Evolutionary conservation across 1,140 invertebrate genomes (phyloP).

Genomic region (Chionoecetes opilio): DNA sequence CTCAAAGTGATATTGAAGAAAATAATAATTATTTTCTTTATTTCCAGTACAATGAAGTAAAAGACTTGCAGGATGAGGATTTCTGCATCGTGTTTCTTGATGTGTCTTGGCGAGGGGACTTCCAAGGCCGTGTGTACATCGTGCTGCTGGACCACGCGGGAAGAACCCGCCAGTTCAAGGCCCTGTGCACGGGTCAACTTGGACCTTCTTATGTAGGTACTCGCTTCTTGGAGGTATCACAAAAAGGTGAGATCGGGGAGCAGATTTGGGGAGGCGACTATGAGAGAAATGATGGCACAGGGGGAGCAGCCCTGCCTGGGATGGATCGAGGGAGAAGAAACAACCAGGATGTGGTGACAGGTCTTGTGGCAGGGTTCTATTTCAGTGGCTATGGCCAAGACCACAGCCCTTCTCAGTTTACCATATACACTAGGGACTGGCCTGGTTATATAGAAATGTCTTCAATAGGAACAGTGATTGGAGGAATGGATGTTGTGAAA

Average conservation of each 20-base stretch:
- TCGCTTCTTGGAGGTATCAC: constrained; percentile 60
- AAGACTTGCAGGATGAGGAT: constrained; percentile 51
- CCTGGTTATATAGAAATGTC: constrained; percentile 67
- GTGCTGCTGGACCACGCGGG: constrained; percentile 62
- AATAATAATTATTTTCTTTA: background rate
- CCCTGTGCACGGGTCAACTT: constrained; percentile 54
- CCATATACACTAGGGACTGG: constrained; percentile 57
- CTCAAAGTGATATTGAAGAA: too few relatives aligned
- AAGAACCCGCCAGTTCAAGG: constrained; percentile 60
- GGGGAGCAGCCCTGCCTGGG: constrained; percentile 61
- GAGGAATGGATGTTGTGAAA: constrained; percentile 48
- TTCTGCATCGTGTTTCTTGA: constrained; percentile 57
- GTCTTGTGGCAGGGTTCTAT: constrained; percentile 65
- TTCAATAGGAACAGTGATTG: constrained; percentile 48
- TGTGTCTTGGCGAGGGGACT: constrained; percentile 25
- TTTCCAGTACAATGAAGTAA: constrained; percentile 62
- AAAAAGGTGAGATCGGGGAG: constrained; percentile 2
- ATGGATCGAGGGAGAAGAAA: constrained; percentile 58
- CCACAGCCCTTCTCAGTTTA: constrained; percentile 68
- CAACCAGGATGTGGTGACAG: constrained; percentile 42
- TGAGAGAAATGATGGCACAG: constrained; percentile 68
- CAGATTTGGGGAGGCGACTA: constrained; percentile 74
- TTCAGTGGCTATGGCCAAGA: constrained; percentile 60
- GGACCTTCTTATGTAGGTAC: constrained; percentile 66
- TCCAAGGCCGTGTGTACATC: constrained; percentile 62